phyloP scores from a whole-genome alignment of 37 sponge, comb jelly and placozoan genomes.

The Beroe ovata region DNA sequence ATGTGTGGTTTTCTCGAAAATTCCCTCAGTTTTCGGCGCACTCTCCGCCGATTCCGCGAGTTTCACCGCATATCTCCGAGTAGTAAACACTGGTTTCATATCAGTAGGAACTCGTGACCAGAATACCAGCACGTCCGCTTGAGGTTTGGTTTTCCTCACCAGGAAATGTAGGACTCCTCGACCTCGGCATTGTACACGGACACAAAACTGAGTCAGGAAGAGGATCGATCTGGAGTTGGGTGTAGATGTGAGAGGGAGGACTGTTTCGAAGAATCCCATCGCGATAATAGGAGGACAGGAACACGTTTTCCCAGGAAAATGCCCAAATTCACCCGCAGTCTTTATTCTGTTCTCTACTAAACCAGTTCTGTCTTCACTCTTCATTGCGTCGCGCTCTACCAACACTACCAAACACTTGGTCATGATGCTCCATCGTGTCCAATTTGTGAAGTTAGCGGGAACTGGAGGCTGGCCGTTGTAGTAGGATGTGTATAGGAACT shows the following conservation, averaged over 20 bases:
- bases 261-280: neutral
- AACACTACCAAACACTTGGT: neutral
- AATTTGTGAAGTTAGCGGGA: neutral
- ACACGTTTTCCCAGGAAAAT: too few relatives aligned
- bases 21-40: slow-evolving; percentile 27
- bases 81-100: neutral
- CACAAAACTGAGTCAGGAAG: slow-evolving; percentile 29
- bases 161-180: neutral
- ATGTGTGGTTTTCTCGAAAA: neutral
- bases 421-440: neutral
- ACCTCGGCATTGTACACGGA: neutral
- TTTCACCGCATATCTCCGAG: neutral
- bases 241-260: neutral
- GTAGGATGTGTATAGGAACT: slow-evolving; percentile 23
- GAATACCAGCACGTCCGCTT: neutral
- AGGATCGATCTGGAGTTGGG: too few relatives aligned
- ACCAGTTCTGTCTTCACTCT: neutral
- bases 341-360: neutral
- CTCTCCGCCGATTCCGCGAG: neutral
- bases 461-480: neutral
- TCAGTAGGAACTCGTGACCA: neutral
- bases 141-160: too few relatives aligned
- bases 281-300: neutral
- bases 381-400: neutral
- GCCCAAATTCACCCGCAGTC: too few relatives aligned